phyloP scores from a whole-genome alignment of 2,113 vertebrate species.

The Lamprotornis superbus region DNA sequence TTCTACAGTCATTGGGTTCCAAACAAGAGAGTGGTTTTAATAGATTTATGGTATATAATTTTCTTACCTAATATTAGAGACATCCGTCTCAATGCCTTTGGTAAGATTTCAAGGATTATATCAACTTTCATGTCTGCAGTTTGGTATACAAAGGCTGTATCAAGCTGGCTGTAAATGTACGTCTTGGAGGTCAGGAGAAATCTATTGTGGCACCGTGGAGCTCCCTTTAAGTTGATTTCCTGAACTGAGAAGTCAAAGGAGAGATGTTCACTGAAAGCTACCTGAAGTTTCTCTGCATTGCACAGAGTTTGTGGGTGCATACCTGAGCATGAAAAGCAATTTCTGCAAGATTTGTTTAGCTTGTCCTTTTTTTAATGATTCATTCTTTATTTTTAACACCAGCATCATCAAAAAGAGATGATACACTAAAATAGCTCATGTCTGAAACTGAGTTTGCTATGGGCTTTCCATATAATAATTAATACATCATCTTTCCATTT shows the following conservation, averaged over 20 bases:
- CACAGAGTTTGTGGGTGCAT: not conserved
- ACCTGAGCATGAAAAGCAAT: not conserved
- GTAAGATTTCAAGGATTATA: constrained; percentile 25
- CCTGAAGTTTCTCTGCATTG: not conserved
- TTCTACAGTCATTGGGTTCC: not conserved
- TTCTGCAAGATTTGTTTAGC: not conserved
- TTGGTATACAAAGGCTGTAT: not conserved
- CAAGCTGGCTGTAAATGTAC: not conserved
- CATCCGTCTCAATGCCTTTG: constrained; percentile 15
- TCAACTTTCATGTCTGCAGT: not conserved
- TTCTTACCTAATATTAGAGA: not conserved
- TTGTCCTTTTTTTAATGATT: not conserved
- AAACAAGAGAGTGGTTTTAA: not conserved
- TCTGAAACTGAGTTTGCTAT: not conserved
- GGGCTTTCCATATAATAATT: not conserved
- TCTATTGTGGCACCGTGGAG: not conserved
- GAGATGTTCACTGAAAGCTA: not conserved
- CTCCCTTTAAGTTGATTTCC: constrained; percentile 18
- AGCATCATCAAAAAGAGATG: not conserved
- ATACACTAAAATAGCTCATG: not conserved
- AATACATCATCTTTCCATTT: not conserved
- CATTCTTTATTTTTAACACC: not conserved
- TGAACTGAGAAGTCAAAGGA: not conserved
- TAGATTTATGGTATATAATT: constrained; percentile 26
- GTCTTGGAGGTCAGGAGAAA: constrained; percentile 14